These are phyloP conservation scores for Holacanthella duospinosa DNA, from an alignment of 2,888 invertebrate genomes.

Conservation along the genomic window DNA sequence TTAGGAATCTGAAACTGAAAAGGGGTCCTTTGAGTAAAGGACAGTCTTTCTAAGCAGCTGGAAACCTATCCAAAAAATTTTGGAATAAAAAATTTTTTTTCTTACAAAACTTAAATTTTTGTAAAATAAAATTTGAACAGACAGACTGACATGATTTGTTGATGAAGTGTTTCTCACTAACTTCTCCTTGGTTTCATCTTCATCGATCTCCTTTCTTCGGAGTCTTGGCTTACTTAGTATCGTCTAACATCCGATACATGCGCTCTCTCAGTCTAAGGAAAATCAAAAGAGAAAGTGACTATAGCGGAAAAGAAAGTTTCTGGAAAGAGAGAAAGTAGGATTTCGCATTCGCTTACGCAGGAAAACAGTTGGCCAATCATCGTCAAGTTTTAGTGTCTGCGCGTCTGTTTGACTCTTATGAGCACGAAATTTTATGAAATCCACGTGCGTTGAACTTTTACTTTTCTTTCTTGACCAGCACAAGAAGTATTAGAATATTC, in stretches of 20 bases:
- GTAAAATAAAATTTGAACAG: neutral
- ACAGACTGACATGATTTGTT: neutral
- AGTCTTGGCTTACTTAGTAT: neutral
- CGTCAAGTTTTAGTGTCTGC: neutral
- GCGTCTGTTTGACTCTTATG: neutral
- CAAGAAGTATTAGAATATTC: neutral
- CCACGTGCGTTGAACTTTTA: neutral
- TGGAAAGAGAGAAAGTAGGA: neutral
- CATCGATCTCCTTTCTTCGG: neutral
- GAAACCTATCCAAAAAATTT: too few relatives aligned
- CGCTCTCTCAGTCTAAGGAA: neutral
- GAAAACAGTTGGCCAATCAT: neutral
- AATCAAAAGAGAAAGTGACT: neutral
- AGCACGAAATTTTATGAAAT: too few relatives aligned
- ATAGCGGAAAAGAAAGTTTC: neutral
- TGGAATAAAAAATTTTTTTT: too few relatives aligned
- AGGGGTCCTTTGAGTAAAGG: neutral
- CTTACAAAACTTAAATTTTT: too few relatives aligned
- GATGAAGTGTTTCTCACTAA: neutral
- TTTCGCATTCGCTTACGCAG: neutral
- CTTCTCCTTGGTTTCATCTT: constrained; percentile 4
- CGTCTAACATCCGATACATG: neutral
- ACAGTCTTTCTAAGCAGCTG: too few relatives aligned
- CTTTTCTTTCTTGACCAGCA: too few relatives aligned
- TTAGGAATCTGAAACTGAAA: neutral